Percentiles rank a stretch among this genome's conserved stretches.
Evolutionary conservation across 2,797 vertebrate genomes (phyloP).

Genomic region (Sebastolobus altivelis): DNA sequence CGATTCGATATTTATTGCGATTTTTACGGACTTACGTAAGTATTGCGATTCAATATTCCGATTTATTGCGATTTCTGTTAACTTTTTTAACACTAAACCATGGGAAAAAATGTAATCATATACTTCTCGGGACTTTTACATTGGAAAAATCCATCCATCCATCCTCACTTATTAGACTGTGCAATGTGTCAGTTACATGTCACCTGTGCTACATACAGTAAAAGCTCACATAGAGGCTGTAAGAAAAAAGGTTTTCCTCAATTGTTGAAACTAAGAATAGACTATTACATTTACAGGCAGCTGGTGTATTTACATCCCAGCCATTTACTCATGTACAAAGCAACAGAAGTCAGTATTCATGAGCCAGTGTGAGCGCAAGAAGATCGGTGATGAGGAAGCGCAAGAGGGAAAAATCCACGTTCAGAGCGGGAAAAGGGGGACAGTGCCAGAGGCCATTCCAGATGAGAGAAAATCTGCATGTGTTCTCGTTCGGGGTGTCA

Average conservation of each 20-base stretch:
- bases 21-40: too few relatives aligned
- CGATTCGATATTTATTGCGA: too few relatives aligned
- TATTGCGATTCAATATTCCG: too few relatives aligned
- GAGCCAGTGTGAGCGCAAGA: neutral
- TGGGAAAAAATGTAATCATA: too few relatives aligned
- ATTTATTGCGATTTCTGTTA: too few relatives aligned
- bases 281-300: neutral
- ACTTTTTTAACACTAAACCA: too few relatives aligned
- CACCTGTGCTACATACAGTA: neutral
- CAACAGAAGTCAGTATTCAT: conserved; percentile 3
- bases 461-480: conserved; percentile 26
- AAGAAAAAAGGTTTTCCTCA: neutral
- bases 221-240: neutral
- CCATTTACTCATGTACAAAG: neutral
- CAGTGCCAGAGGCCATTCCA: conserved; percentile 8
- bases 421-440: conserved; percentile 2
- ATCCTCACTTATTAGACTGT: neutral
- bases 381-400: neutral
- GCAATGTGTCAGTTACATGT: conserved; percentile 4
- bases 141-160: neutral
- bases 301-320: neutral
- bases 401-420: conserved; percentile 22
- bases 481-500: conserved; percentile 38
- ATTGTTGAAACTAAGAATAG: neutral
- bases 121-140: too few relatives aligned